Evolutionary conservation across 2,113 vertebrate species (phyloP).

Genomic region (Bubalus kerabau): DNA sequence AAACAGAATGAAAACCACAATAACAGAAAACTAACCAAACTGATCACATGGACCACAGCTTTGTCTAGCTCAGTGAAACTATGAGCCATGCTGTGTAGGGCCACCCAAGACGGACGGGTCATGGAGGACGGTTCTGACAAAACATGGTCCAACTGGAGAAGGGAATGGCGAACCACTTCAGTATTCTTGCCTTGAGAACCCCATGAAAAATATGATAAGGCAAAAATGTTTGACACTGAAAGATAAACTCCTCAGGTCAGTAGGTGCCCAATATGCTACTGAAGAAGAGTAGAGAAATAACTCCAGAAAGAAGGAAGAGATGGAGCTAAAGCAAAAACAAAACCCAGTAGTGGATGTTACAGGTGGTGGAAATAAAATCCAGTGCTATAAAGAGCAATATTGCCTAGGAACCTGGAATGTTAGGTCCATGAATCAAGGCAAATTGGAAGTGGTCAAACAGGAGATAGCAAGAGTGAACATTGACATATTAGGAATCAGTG

Average conservation of each 20-base stretch:
- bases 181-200: neutral
- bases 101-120: rapidly evolving
- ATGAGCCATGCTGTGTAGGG: neutral
- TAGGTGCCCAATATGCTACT: neutral
- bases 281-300: neutral
- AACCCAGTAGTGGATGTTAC: neutral
- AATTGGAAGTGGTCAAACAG: neutral
- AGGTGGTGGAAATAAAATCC: neutral
- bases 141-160: neutral
- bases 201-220: neutral
- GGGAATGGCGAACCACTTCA: neutral
- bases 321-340: neutral
- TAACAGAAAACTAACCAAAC: neutral
- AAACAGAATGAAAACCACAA: neutral
- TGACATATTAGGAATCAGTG: neutral
- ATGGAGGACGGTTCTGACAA: neutral
- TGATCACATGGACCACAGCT: neutral
- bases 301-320: neutral
- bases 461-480: neutral
- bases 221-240: neutral
- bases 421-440: neutral
- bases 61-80: neutral
- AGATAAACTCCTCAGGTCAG: neutral
- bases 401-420: neutral
- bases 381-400: neutral